Conservation (phyloP, 2,797 vertebrate genomes). For the Harpagifer antarcticus region DNA sequence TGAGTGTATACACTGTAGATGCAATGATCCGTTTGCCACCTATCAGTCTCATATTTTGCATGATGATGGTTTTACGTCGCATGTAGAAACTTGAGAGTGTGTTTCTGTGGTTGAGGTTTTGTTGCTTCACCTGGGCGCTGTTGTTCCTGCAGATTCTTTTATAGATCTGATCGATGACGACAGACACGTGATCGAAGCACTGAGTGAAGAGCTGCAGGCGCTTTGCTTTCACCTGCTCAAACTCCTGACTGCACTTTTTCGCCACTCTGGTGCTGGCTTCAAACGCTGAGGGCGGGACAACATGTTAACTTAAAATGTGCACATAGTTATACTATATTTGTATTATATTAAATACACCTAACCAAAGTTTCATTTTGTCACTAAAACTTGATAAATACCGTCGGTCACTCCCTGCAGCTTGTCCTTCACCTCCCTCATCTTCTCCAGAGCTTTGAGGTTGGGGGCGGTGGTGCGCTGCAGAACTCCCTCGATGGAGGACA, state of each 20-base stretch:
- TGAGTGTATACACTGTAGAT: too few species aligned
- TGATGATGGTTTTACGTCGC: too few species aligned
- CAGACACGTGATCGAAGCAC: conserved; percentile 92
- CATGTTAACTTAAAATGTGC: too few species aligned
- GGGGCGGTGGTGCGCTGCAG: conserved; percentile 88
- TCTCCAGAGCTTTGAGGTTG: conserved; percentile 91
- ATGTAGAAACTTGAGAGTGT: not conserved
- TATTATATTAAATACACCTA: not conserved
- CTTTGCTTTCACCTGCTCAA: conserved; percentile 90
- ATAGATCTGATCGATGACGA: conserved; percentile 94
- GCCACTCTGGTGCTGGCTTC: conserved; percentile 87
- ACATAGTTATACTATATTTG: too few species aligned
- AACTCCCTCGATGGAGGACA: conserved; percentile 78
- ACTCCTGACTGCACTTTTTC: conserved; percentile 87
- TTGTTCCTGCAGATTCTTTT: conserved; percentile 92
- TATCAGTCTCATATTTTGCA: too few species aligned
- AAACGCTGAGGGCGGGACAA: conserved; percentile 84
- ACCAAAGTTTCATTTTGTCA: not conserved
- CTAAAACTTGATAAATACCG: conserved; percentile 74
- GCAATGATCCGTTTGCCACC: too few species aligned
- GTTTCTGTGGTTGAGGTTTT: not conserved
- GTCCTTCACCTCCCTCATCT: conserved; percentile 84
- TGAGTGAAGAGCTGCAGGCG: conserved; percentile 88
- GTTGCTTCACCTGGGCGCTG: conserved; percentile 90
- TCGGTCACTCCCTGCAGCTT: conserved; percentile 87